Evolutionary conservation across 2,113 vertebrate species (phyloP).

Genomic region (Cygnus atratus): DNA sequence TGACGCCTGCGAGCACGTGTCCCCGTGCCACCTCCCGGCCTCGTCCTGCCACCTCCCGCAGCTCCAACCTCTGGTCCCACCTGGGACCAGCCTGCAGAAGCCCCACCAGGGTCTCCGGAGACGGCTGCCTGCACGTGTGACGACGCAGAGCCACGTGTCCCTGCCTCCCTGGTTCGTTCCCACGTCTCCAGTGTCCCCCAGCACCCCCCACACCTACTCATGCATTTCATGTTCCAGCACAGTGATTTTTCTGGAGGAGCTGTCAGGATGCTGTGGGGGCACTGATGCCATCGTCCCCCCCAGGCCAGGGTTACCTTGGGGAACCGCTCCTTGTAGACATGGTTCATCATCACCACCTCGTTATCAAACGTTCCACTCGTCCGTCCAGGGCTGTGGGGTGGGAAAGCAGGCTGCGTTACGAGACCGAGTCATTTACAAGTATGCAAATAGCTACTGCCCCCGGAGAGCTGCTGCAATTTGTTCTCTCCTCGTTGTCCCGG

Average conservation of each 20-base stretch:
- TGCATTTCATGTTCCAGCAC: neutral
- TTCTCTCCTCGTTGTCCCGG: neutral
- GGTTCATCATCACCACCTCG: constrained; percentile 98
- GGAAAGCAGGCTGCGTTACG: accelerated
- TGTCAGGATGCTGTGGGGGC: neutral
- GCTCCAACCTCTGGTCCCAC: neutral
- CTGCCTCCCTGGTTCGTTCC: neutral
- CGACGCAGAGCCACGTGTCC: neutral
- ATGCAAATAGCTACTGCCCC: neutral
- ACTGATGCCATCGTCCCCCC: accelerated
- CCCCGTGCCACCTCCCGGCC: neutral
- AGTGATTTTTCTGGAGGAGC: neutral
- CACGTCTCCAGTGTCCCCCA: neutral
- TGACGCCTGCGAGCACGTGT: accelerated
- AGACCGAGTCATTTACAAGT: neutral
- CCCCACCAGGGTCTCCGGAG: neutral
- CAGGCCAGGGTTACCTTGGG: constrained; percentile 84
- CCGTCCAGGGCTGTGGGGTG: constrained; percentile 85
- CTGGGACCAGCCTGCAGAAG: neutral
- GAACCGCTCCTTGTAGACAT: constrained; percentile 96
- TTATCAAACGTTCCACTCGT: constrained; percentile 89
- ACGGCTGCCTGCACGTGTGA: neutral
- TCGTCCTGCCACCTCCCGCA: neutral
- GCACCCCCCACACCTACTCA: neutral
- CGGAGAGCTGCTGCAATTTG: neutral